phyloP scores from a whole-genome alignment of 2,797 vertebrate genomes.

The Syngnathus rostellatus region DNA sequence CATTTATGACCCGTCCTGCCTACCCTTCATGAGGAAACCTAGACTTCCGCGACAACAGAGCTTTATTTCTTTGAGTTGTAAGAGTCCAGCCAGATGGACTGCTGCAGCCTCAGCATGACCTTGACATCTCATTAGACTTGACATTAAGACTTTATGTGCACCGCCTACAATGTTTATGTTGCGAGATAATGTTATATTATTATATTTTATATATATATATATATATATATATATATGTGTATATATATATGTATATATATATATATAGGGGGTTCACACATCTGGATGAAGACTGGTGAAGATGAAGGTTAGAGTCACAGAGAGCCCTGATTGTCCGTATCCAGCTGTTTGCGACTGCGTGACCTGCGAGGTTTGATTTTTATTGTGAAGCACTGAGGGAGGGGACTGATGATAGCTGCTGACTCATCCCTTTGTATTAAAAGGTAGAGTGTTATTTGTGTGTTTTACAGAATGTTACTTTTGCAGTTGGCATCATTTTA shows the following conservation, averaged over 20 bases:
- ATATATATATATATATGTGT: slow-evolving; percentile 46
- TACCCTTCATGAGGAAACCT: slow-evolving; percentile 43
- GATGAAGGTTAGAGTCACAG: slow-evolving; percentile 1
- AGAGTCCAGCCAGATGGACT: slow-evolving; percentile 44
- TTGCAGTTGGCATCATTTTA: background rate
- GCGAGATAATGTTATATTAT: slow-evolving; percentile 11
- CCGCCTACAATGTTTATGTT: slow-evolving; percentile 49
- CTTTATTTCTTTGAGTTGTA: slow-evolving; percentile 47
- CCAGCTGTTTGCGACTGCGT: background rate
- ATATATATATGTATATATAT: slow-evolving; percentile 14
- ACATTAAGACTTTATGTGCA: slow-evolving; percentile 61
- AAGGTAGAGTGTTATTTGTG: background rate
- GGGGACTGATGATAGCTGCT: background rate
- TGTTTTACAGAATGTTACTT: background rate
- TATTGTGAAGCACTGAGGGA: background rate
- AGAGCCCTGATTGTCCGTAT: slow-evolving; percentile 32
- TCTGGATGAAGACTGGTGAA: slow-evolving; percentile 26
- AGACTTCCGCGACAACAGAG: slow-evolving; percentile 49
- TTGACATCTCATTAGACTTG: slow-evolving; percentile 64
- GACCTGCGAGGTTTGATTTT: background rate
- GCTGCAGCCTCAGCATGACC: slow-evolving; percentile 50
- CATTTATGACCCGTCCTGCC: slow-evolving; percentile 43
- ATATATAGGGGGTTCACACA: slow-evolving; percentile 50
- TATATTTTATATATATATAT: too few relatives aligned
- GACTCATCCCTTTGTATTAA: background rate